phyloP scores from a whole-genome alignment of 2,113 vertebrate species.

The Callopanchax toddi region DNA sequence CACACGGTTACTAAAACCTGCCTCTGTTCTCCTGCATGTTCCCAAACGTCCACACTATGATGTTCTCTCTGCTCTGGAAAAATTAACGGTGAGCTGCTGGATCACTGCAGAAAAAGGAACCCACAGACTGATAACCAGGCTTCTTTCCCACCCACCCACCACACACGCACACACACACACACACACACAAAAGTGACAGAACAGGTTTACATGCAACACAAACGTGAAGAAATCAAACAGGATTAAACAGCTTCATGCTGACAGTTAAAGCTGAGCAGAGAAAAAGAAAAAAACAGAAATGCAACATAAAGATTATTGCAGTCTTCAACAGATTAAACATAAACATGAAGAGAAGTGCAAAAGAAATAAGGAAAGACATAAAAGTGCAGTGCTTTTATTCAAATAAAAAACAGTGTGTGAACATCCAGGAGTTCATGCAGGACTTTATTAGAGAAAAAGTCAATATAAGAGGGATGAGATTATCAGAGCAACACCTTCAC shows the following conservation, averaged over 20 bases:
- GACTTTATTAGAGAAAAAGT: background rate
- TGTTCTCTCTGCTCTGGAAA: constrained; percentile 16
- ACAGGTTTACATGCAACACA: constrained; percentile 81
- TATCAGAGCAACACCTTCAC: constrained; percentile 12
- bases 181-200: constrained; percentile 67
- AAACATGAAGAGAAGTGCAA: constrained; percentile 87
- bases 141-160: background rate
- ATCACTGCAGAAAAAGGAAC: constrained; percentile 78
- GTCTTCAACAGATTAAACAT: constrained; percentile 62
- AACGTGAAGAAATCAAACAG: constrained; percentile 72
- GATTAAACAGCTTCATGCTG: constrained; percentile 78
- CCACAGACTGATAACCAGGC: constrained; percentile 49
- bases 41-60: constrained; percentile 13
- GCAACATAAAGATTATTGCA: constrained; percentile 52
- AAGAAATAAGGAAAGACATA: constrained; percentile 43
- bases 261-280: constrained; percentile 79
- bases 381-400: constrained; percentile 55
- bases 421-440: background rate
- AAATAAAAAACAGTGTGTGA: constrained; percentile 37
- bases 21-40: constrained; percentile 7
- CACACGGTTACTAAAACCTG: constrained; percentile 14
- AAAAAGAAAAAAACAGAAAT: constrained; percentile 53
- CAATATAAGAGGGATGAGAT: background rate
- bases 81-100: constrained; percentile 70
- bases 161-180: background rate